Base-by-base conservation (phyloP, 2,888 invertebrate genomes). In the Germaria angustata region DNA sequence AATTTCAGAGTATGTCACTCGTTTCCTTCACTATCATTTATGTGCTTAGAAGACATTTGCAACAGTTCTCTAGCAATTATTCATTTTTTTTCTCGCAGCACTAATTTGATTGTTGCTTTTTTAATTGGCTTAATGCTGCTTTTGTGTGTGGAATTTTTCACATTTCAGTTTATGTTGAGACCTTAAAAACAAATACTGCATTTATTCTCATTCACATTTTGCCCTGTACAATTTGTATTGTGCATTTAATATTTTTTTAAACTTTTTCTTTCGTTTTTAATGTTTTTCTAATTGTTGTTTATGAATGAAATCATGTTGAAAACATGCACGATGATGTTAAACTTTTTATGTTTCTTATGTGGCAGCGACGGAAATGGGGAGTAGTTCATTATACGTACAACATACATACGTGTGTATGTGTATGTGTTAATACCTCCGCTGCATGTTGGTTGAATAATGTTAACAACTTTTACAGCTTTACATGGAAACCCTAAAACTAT, bases 61-160 rank as follows among this genome's bases (percentile, higher is more conserved):
- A 15, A 59, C 13, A 15, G 41, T 44, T 71, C 39, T 63, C 34
- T 41, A 17, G 20, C 36, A 32, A 9, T 28, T 36, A 5, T 49
- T 57, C 69, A 32, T 34, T 6, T 63, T 76, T 57, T 44, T 49
- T 39, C 51, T 39, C 51, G 36, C 63, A 46, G 41, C 17, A 9
- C 41, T 44, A 72, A 66, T 77, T 17, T 65, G 24, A 73, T 69
- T 82, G 63, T 82, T 61, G 72, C 72, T 73, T 68, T 69, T 80
- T 72, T 77, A 80, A 79, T 80, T 69, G 76, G 76, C 71, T 83
- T 68, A 71, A 80, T 53, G 65, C 15, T 55, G 39, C 24, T 68
- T 22, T 66, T 51, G 22, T 66, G 51, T 17, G 20, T 44, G 39
- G 11, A 57, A 51, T 71, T 65, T 51, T 71, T 46, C 22, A 46